Conservation (phyloP, 2,888 invertebrate genomes). For the Ferrisia virgata region DNA sequence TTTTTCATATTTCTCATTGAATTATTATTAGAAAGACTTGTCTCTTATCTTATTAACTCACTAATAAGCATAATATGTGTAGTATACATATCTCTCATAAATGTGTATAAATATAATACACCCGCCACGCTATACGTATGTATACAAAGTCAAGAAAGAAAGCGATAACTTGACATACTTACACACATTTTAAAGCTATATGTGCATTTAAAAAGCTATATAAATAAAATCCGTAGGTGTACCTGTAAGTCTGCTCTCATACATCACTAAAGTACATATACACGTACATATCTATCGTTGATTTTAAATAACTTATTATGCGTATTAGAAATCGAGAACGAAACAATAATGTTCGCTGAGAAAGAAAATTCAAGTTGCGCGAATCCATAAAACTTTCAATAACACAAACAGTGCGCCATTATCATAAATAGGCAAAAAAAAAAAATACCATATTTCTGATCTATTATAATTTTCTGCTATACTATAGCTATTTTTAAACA, state of each 20-base stretch:
- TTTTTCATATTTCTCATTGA: background rate
- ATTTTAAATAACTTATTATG: background rate
- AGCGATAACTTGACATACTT: constrained; percentile 42
- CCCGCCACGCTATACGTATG: background rate
- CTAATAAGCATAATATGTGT: background rate
- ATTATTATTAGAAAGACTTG: background rate
- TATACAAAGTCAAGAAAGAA: constrained; percentile 28
- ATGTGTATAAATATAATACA: background rate
- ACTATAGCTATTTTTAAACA: background rate
- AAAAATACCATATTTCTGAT: background rate
- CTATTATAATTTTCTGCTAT: background rate
- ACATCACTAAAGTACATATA: constrained; percentile 1
- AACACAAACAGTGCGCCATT: background rate
- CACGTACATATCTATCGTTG: background rate
- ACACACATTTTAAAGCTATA: constrained; percentile 31
- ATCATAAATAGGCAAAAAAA: background rate
- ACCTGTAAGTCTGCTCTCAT: background rate
- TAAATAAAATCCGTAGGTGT: constrained; percentile 43
- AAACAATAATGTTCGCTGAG: background rate
- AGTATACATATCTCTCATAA: background rate
- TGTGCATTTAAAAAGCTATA: background rate
- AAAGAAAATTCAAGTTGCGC: background rate
- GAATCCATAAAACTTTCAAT: background rate
- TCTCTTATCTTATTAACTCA: background rate
- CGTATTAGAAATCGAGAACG: constrained; percentile 34